phyloP scores from a whole-genome alignment of 2,888 invertebrate genomes.

The Hoplodrina blanda region DNA sequence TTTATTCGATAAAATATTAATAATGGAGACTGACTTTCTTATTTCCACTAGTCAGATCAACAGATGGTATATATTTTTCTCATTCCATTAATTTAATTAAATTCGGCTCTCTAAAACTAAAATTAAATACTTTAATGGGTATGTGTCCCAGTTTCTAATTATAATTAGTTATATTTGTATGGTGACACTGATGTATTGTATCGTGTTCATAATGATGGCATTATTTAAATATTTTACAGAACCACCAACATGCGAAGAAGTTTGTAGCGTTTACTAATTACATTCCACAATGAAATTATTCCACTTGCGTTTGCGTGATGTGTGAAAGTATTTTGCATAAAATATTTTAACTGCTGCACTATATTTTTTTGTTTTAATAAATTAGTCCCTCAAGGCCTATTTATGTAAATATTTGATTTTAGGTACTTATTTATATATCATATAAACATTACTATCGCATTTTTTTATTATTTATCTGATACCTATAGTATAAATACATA shows the following conservation, averaged over 20 bases:
- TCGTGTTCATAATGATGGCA: slow-evolving; percentile 34
- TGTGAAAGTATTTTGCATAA: slow-evolving; percentile 44
- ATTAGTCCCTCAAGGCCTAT: background rate
- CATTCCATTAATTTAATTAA: background rate
- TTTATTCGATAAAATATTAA: no score
- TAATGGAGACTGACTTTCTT: no score
- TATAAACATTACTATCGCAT: background rate
- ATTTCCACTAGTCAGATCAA: no score
- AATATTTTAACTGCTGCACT: slow-evolving; percentile 23
- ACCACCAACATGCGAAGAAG: slow-evolving; percentile 39
- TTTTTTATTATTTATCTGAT: background rate
- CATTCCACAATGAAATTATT: slow-evolving; percentile 45
- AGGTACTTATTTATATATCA: background rate
- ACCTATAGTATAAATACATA: no score
- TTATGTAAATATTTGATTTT: background rate
- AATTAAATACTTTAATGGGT: slow-evolving; percentile 1
- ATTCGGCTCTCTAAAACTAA: background rate
- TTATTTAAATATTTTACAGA: slow-evolving; percentile 27
- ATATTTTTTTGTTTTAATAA: slow-evolving; percentile 9
- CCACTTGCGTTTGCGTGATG: slow-evolving; percentile 54
- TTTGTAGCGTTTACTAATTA: slow-evolving; percentile 44
- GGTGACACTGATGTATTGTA: slow-evolving; percentile 36
- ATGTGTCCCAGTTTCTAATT: slow-evolving; percentile 30
- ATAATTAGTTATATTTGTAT: slow-evolving; percentile 5
- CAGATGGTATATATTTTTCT: no score